These are phyloP conservation scores for Aplidium turbinatum DNA, from an alignment of 23 tunicate species.

Conservation along the genomic window DNA sequence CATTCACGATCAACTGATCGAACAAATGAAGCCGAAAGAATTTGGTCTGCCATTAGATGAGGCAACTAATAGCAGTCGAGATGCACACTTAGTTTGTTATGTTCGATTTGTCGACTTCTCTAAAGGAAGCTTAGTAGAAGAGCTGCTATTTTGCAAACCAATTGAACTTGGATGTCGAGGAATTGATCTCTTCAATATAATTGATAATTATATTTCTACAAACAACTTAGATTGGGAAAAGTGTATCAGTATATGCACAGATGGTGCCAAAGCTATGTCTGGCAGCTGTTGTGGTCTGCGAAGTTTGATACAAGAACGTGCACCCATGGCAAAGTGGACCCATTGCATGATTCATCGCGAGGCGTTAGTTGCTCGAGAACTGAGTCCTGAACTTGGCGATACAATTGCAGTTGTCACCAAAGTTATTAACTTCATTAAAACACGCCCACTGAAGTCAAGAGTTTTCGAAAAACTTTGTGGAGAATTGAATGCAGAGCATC, in stretches of 20 bases:
- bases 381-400: conserved; percentile 35
- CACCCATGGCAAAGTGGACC: conserved; percentile 40
- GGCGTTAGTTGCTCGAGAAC: conserved; percentile 47
- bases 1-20: conserved; percentile 32
- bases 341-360: conserved; percentile 56
- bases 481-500: conserved; percentile 45
- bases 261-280: conserved; percentile 24
- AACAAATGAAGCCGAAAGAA: conserved; percentile 32
- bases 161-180: conserved; percentile 30
- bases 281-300: conserved; percentile 22
- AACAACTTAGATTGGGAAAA: conserved; percentile 39
- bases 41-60: conserved; percentile 35
- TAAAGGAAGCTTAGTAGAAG: conserved; percentile 1
- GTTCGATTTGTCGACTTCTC: conserved; percentile 7
- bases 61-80: conserved; percentile 39
- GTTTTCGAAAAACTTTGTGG: conserved; percentile 51
- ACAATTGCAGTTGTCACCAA: conserved; percentile 34
- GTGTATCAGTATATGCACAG: conserved; percentile 42
- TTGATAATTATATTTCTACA: conserved; percentile 40
- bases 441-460: conserved; percentile 34
- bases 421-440: conserved; percentile 37
- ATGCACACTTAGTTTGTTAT: conserved; percentile 46
- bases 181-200: conserved; percentile 25
- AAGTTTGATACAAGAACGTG: conserved; percentile 26
- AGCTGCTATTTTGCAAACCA: conserved; percentile 29